A percentile compares a stretch with the other conserved stretches of the same genome.
Conservation (phyloP, 2,888 invertebrate species). For the Thelaira solivaga region DNA sequence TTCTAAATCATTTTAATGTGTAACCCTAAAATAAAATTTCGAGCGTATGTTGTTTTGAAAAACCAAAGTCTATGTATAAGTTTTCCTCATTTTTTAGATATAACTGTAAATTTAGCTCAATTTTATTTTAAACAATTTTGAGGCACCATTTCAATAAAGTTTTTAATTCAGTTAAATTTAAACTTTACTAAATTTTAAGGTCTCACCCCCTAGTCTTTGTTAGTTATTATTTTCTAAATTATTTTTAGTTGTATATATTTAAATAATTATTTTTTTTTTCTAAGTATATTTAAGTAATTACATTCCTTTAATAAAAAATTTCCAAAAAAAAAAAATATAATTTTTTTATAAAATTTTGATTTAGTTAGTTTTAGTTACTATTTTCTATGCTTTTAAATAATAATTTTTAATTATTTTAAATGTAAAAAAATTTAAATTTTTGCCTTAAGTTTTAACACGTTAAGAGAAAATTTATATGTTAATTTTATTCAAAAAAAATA, state of each 20-base stretch:
- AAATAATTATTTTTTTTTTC: constrained; percentile 63
- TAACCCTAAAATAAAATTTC: constrained; percentile 12
- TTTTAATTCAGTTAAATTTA: constrained; percentile 6
- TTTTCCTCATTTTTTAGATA: constrained; percentile 19
- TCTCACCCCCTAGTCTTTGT: constrained; percentile 61
- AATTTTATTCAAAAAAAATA: constrained; percentile 35
- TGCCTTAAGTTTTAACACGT: constrained; percentile 56
- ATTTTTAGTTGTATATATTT: constrained; percentile 10
- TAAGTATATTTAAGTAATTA: constrained; percentile 43
- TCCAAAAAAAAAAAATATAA: constrained; percentile 19
- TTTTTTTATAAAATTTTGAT: constrained; percentile 17
- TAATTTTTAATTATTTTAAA: constrained; percentile 22
- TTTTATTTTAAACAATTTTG: constrained; percentile 38
- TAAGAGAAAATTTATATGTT: constrained; percentile 47
- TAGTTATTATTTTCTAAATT: constrained; percentile 49
- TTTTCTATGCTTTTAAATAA: neutral
- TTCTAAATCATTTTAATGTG: neutral
- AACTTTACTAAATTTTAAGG: constrained; percentile 39
- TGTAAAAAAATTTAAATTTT: constrained; percentile 27
- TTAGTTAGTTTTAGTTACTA: constrained; percentile 35
- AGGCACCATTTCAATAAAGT: constrained; percentile 37
- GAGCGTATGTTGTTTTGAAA: constrained; percentile 45
- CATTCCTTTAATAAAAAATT: constrained; percentile 62
- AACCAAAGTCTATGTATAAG: constrained; percentile 59
- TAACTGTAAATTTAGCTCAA: constrained; percentile 3